phyloP scores from a whole-genome alignment of 1,140 invertebrate genomes.

The Zaprionus ornatus region DNA sequence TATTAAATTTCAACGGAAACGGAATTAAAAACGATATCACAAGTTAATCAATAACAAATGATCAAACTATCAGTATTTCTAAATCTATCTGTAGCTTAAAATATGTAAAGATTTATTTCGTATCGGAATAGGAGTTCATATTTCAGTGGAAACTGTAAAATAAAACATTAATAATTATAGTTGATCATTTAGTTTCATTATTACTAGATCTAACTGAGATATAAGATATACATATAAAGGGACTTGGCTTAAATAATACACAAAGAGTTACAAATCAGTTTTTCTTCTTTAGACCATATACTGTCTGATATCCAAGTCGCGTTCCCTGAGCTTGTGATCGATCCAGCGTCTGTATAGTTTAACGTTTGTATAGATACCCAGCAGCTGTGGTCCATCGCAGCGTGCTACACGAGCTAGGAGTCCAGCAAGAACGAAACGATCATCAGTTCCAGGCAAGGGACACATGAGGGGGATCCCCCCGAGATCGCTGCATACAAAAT shows the following conservation, averaged over 20 bases:
- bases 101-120: too few species aligned
- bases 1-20: not conserved
- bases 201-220: not conserved
- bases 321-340: slow-evolving; percentile 53
- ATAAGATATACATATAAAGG: not conserved
- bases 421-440: slow-evolving; percentile 52
- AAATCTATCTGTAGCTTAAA: too few species aligned
- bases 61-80: too few species aligned
- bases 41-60: too few species aligned
- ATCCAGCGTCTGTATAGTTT: slow-evolving; percentile 60
- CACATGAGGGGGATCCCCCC: slow-evolving; percentile 61
- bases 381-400: slow-evolving; percentile 55
- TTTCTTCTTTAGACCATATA: slow-evolving; percentile 40
- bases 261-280: not conserved
- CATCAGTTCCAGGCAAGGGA: slow-evolving; percentile 37
- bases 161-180: not conserved
- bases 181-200: not conserved
- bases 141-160: too few species aligned
- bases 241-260: not conserved
- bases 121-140: too few species aligned
- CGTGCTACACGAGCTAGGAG: slow-evolving; percentile 47
- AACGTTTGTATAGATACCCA: slow-evolving; percentile 60
- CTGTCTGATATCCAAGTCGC: slow-evolving; percentile 56
- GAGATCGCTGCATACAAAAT: slow-evolving; percentile 53
- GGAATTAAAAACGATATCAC: too few species aligned